Evolutionary conservation across 1,140 invertebrate species (phyloP).

Genomic region (Carcinoscorpius rotundicauda): DNA sequence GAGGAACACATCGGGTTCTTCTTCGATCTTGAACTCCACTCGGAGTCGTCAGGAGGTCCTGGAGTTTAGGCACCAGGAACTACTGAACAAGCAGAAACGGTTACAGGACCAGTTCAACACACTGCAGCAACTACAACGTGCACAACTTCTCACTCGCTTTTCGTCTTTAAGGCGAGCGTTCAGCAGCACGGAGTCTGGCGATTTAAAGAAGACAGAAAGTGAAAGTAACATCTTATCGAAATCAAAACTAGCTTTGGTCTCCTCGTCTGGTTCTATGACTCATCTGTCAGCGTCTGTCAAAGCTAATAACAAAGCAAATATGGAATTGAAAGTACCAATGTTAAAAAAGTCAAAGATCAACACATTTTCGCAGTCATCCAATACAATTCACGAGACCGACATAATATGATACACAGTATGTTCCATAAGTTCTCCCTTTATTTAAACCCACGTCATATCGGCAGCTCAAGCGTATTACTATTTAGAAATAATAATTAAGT

Average conservation of each 20-base stretch:
- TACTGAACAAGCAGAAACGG: conserved; percentile 68
- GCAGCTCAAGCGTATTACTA: too few relatives aligned
- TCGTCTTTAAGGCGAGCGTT: conserved; percentile 38
- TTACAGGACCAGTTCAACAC: conserved; percentile 78
- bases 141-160: conserved; percentile 42
- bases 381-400: too few relatives aligned
- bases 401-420: too few relatives aligned
- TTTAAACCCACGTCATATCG: too few relatives aligned
- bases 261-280: conserved; percentile 48
- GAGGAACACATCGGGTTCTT: too few relatives aligned
- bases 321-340: too few relatives aligned
- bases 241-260: conserved; percentile 41
- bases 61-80: conserved; percentile 70
- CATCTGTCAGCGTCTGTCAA: conserved; percentile 35
- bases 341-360: too few relatives aligned
- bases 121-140: conserved; percentile 67
- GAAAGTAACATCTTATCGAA: conserved; percentile 76
- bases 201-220: conserved; percentile 72
- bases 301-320: too few relatives aligned
- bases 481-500: too few relatives aligned
- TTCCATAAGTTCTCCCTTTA: too few relatives aligned
- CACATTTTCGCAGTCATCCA: too few relatives aligned
- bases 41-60: conserved; percentile 53
- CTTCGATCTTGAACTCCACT: too few relatives aligned
- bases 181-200: conserved; percentile 28